Evolutionary conservation across 2,797 vertebrate genomes (phyloP).

Genomic region (Remorina albescens): DNA sequence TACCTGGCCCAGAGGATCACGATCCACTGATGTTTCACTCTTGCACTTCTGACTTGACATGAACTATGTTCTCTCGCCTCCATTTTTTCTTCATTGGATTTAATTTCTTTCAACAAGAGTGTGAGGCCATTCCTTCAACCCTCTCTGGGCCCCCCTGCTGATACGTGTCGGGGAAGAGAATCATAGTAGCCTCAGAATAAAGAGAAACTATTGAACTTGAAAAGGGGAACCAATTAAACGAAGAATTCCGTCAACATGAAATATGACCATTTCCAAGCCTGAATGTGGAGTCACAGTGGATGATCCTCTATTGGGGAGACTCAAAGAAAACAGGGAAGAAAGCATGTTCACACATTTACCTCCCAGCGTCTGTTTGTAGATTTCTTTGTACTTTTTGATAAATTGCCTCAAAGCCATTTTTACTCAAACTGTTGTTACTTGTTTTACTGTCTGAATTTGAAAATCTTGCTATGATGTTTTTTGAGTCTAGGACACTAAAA

Average conservation of each 20-base stretch:
- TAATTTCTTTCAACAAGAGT: slow-evolving; percentile 2
- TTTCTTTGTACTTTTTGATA: no score
- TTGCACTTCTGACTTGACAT: slow-evolving; percentile 1
- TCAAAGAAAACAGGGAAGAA: not conserved
- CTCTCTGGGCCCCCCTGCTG: slow-evolving; percentile 22
- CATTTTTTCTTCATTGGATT: slow-evolving; percentile 16
- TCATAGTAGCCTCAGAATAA: slow-evolving; percentile 33
- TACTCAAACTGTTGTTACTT: not conserved
- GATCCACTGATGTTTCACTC: not conserved
- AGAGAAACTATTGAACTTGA: slow-evolving; percentile 35
- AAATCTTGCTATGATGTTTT: not conserved
- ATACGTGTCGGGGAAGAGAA: slow-evolving; percentile 12
- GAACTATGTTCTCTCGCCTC: not conserved
- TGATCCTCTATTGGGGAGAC: not conserved
- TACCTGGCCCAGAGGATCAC: not conserved
- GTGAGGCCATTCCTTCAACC: slow-evolving; percentile 24
- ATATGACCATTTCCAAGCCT: slow-evolving; percentile 15
- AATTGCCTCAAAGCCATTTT: not conserved
- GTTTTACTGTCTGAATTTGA: not conserved
- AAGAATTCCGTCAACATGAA: slow-evolving; percentile 19
- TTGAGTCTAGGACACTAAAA: not conserved
- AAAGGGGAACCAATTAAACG: slow-evolving; percentile 34
- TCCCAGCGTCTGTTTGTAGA: not conserved
- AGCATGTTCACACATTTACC: not conserved
- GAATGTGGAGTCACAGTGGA: not conserved